These are phyloP conservation scores for Steatocranus sp. DNA, from an alignment of 2,797 vertebrate species.

Conservation along the genomic window DNA sequence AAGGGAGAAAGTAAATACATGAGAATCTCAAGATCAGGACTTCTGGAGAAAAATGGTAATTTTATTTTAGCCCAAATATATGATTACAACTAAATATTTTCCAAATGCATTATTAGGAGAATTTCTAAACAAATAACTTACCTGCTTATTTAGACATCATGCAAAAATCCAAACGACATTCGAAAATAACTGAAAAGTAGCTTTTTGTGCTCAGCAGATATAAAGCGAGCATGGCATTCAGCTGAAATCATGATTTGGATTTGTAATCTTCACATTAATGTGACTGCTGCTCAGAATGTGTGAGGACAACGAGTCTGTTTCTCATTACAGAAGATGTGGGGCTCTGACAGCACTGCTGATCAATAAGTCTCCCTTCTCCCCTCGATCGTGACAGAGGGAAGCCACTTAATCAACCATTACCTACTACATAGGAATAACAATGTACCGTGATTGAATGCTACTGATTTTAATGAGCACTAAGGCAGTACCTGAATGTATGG, in stretches of 20 bases:
- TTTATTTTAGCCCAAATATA: neutral
- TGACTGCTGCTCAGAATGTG: slow-evolving; percentile 24
- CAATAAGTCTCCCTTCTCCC: slow-evolving; percentile 59
- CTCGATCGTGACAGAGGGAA: slow-evolving; percentile 13
- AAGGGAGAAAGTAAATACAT: neutral
- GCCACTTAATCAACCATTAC: neutral
- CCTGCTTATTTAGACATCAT: slow-evolving; percentile 25
- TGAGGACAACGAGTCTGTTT: slow-evolving; percentile 85
- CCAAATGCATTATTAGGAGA: neutral
- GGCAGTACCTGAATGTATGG: slow-evolving; percentile 52
- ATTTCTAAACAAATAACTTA: slow-evolving; percentile 42
- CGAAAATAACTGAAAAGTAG: neutral
- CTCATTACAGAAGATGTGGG: slow-evolving; percentile 89
- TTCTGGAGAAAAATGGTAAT: neutral
- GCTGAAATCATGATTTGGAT: neutral
- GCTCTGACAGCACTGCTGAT: slow-evolving; percentile 78
- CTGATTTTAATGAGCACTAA: slow-evolving; percentile 18
- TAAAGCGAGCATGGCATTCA: neutral
- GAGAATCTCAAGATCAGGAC: slow-evolving; percentile 52
- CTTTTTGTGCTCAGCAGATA: neutral
- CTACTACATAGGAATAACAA: neutral
- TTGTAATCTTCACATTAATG: slow-evolving; percentile 5
- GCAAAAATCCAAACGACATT: slow-evolving; percentile 1
- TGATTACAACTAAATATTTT: neutral
- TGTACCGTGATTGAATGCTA: neutral